Base-by-base conservation (phyloP, 2,113 vertebrate species). In the Mormoops blainvillei region DNA sequence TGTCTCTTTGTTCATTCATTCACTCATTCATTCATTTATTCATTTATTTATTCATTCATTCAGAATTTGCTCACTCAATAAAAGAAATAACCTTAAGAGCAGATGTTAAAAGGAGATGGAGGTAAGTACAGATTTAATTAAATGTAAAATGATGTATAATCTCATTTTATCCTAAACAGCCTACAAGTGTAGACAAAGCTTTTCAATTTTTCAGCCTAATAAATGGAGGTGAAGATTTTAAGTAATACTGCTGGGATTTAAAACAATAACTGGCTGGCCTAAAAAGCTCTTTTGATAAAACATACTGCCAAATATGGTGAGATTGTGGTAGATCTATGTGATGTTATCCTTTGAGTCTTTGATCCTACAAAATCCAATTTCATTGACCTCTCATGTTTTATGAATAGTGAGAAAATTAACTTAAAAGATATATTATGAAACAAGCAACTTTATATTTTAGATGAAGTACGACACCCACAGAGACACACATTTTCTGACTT, bases 261-360 rank as follows among this genome's bases (percentile, higher is more conserved):
- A 97, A 97, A 95, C 90, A 97, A 54, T 96, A 94, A 96, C 22
- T 96, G 87, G 91, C 68, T 92, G 85, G 38, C 58, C 95, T 95
- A 78, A 78, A 94, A 85, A 87, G 54, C 14, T 90, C 76, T 77
- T 91, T 96, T n/a, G 80, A 96, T 96, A 94, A 95, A 70, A 36
- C 26, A 4, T 56, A 54, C 70, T 89, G 50, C 41, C 85, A 96
- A 96, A 91, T 96, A 50, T 92, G 28, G 16, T 73, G 26, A 90
- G 54, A 77, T 52, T 90, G 33, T 54, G 43, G 41, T 48, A 95
- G 90, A 96, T 95, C 65, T 97, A 41, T 56, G 88, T 41, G 91
- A 1, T 86, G 33, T 56, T 86, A 82, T 68, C 19, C 70, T 82
- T 45, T 93, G 87, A 97, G 78, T 36, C 87, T 91, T 97, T 97